phyloP scores from a whole-genome alignment of 2,888 invertebrate species.

The Pyrocoelia pectoralis region DNA sequence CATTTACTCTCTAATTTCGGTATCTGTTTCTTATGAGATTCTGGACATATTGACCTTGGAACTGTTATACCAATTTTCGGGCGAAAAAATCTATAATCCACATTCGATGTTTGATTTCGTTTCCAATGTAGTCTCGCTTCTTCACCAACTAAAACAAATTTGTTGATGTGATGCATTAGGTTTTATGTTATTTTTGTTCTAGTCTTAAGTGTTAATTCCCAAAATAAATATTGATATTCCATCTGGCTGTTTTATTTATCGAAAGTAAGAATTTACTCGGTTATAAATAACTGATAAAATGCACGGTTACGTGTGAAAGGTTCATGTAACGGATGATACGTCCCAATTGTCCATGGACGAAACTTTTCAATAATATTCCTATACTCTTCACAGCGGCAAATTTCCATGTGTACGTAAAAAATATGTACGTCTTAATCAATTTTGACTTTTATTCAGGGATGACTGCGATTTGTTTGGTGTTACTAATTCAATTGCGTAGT shows the following conservation, averaged over 20 bases:
- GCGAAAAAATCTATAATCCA: conserved; percentile 22
- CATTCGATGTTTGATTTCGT: conserved; percentile 19
- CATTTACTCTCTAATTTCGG: conserved; percentile 39
- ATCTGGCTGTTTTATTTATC: too few relatives aligned
- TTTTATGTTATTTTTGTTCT: too few relatives aligned
- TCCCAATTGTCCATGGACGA: conserved; percentile 3
- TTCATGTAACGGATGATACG: neutral
- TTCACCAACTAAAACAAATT: conserved; percentile 42
- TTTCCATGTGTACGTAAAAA: conserved; percentile 7
- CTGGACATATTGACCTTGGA: neutral
- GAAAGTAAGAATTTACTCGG: too few relatives aligned
- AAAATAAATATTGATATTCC: too few relatives aligned
- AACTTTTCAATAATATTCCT: conserved; percentile 1
- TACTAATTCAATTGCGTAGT: too few relatives aligned
- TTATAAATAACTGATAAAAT: too few relatives aligned
- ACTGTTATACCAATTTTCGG: conserved; percentile 1
- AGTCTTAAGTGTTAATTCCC: too few relatives aligned
- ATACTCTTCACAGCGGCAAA: conserved; percentile 13
- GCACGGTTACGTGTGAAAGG: neutral
- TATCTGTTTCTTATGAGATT: neutral
- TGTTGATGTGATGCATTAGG: neutral
- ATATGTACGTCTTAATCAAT: too few relatives aligned
- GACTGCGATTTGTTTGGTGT: too few relatives aligned
- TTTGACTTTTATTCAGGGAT: too few relatives aligned
- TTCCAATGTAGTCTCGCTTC: conserved; percentile 34